Evolutionary conservation across 2,888 invertebrate species (phyloP).

Genomic region (Cryptocephalus primarius): DNA sequence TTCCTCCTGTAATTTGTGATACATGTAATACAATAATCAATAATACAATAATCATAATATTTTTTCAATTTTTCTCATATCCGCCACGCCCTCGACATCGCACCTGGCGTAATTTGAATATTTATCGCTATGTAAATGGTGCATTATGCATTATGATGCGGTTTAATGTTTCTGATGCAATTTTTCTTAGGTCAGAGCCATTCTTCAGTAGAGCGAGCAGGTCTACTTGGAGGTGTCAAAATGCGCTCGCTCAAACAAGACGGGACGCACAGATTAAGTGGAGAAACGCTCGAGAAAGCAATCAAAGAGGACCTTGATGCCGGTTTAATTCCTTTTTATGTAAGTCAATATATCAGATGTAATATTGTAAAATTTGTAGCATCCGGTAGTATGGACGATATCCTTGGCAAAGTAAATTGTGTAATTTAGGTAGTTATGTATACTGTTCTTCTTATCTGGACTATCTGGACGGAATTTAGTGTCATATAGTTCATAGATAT

Average conservation of each 20-base stretch:
- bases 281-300: constrained; percentile 62
- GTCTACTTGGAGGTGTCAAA: constrained; percentile 76
- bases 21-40: too few species aligned
- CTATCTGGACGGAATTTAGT: too few species aligned
- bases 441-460: too few species aligned
- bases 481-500: too few species aligned
- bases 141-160: too few species aligned
- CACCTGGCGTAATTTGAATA: neutral
- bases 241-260: constrained; percentile 66
- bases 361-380: too few species aligned
- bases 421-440: too few species aligned
- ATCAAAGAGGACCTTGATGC: constrained; percentile 75
- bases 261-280: constrained; percentile 58
- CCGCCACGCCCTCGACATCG: neutral
- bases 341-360: constrained; percentile 41
- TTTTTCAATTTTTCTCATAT: neutral
- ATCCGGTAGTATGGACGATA: too few species aligned
- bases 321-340: constrained; percentile 93
- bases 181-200: constrained; percentile 66
- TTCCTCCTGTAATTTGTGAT: too few species aligned
- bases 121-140: neutral
- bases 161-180: neutral
- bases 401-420: too few species aligned
- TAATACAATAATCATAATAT: too few species aligned
- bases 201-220: constrained; percentile 88